Base-by-base conservation (phyloP, 2,888 invertebrate genomes). In the Oscheius onirici region DNA sequence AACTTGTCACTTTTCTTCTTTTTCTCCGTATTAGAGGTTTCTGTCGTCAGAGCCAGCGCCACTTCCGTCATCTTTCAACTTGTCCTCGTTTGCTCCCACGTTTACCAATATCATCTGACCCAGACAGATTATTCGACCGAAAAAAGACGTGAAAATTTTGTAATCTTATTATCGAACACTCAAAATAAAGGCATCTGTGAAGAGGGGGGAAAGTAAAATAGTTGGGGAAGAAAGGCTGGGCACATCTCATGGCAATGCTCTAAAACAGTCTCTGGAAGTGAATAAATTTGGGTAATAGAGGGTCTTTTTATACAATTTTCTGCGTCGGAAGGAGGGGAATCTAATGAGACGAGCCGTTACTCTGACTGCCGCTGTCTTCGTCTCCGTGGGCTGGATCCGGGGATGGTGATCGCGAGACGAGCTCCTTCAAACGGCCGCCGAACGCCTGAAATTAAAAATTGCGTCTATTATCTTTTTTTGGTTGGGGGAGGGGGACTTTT, bases 321-420 rank as follows among this genome's bases (percentile, higher is more conserved):
- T 24, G 26, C n/a, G n/a, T n/a, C n/a, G n/a, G n/a, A 49, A 46
- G 46, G n/a, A 65, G 24, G n/a, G 22, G 26, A 63, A 49, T n/a
- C 17, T 41, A n/a, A 17, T 24, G 5, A n/a, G 49, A n/a, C 1
- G 63, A 15, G n/a, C 63, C 63, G 26, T 49, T 46, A 26, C 46
- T 63, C 22, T 49, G 24, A 60, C 41, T 60, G 20, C 22, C 13
- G 22, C 52, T 52, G 46, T 28, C 43, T n/a, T 54, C 60, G 22
- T 43, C 46, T n/a, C 69, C 74, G n/a, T 79, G 80, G 15, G 72
- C 76, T 10, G 79, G 74, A 15, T 80, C 75, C 58, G 85, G 85
- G 3, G 86, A 81, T 41, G 86, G 86, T 10, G 82, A 82, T 2
- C 86, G 81, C 20, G 82, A 81, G 51, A 78, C 69, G 28, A 86